These are phyloP conservation scores for Mythimna vitellina DNA, from an alignment of 2,888 invertebrate genomes.

Conservation along the genomic window DNA sequence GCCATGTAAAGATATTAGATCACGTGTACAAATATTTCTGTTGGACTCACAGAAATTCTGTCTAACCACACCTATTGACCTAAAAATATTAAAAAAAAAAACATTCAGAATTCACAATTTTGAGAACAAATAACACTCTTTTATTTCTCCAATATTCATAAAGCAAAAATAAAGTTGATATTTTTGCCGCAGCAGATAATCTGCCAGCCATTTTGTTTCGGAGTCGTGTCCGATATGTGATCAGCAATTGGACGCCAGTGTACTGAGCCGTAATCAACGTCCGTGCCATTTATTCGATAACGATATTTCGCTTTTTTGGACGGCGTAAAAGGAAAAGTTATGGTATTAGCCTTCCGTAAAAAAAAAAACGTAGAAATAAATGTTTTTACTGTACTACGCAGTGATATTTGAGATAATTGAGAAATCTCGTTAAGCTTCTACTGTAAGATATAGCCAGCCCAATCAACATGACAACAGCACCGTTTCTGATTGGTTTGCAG, in stretches of 20 bases:
- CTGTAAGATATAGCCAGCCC: neutral
- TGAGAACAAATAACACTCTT: conserved; percentile 49
- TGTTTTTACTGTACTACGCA: neutral
- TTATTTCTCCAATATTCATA: conserved; percentile 59
- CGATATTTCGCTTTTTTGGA: conserved; percentile 53
- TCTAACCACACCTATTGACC: conserved; percentile 30
- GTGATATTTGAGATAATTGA: no score
- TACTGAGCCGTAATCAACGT: conserved; percentile 65
- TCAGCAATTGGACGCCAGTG: conserved; percentile 69
- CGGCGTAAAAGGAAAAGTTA: conserved; percentile 45
- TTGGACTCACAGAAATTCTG: conserved; percentile 25
- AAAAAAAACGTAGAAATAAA: conserved; percentile 4
- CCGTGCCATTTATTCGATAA: conserved; percentile 58
- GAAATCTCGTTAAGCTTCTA: neutral
- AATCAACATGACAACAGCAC: neutral
- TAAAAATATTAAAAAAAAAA: conserved; percentile 28
- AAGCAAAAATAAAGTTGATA: conserved; percentile 60
- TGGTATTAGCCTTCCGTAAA: conserved; percentile 27
- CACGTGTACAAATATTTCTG: conserved; percentile 11
- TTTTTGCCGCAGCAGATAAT: conserved; percentile 61
- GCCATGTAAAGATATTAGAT: conserved; percentile 11
- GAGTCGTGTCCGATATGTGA: conserved; percentile 60
- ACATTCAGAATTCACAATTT: conserved; percentile 38
- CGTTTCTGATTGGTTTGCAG: neutral
- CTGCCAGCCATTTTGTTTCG: conserved; percentile 58